Percentiles rank a stretch among this genome's conserved stretches.
These are phyloP conservation scores for Scaptomyza polygonia DNA, from an alignment of 2,888 invertebrate genomes.

Conservation along the genomic window DNA sequence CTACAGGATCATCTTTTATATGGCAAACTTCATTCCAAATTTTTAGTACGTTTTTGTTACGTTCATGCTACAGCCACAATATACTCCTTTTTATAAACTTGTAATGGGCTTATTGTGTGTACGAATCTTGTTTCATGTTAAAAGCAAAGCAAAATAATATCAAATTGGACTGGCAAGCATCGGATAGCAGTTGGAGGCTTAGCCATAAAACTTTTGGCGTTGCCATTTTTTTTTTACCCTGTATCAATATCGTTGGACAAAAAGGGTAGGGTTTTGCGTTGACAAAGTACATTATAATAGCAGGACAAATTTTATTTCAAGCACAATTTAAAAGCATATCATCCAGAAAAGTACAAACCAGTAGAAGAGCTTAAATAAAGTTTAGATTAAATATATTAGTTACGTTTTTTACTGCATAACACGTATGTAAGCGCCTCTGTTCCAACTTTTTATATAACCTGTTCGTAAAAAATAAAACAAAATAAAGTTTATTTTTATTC, in stretches of 20 bases:
- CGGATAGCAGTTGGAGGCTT: conserved; percentile 19
- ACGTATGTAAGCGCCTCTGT: too few relatives aligned
- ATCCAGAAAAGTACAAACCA: not conserved
- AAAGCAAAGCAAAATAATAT: conserved; percentile 37
- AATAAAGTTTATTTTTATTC: not conserved
- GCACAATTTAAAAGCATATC: not conserved
- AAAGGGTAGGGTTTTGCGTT: not conserved
- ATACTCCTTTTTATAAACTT: not conserved
- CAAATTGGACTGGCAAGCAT: conserved; percentile 11
- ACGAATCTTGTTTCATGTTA: conserved; percentile 44
- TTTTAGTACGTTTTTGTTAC: not conserved
- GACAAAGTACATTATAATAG: not conserved
- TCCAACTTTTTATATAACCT: not conserved
- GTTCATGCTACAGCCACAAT: not conserved
- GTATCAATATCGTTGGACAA: not conserved
- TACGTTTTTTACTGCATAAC: not conserved
- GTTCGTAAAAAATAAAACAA: not conserved
- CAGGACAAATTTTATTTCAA: not conserved
- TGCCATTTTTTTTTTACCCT: conserved; percentile 28
- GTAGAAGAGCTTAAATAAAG: not conserved
- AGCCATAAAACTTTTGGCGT: conserved; percentile 17
- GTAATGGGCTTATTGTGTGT: not conserved
- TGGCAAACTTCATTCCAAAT: not conserved
- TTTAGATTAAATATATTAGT: not conserved
- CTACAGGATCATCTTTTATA: not conserved